These are phyloP conservation scores for Aphelenchoides besseyi DNA, from an alignment of 1,140 invertebrate genomes.

Conservation along the genomic window DNA sequence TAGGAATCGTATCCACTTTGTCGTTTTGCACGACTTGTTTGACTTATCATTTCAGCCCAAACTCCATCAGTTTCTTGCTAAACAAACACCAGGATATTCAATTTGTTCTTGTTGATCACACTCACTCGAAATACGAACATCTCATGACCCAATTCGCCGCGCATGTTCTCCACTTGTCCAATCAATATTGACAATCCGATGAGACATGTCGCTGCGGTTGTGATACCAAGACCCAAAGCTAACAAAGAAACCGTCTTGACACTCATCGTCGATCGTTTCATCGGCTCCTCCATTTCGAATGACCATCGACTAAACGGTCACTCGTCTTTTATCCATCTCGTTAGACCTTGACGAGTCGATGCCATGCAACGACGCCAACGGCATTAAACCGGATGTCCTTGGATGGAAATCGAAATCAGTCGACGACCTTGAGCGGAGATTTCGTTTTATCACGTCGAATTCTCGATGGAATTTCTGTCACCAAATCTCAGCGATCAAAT, in stretches of 20 bases:
- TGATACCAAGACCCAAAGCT: not conserved
- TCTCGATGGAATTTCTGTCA: no score
- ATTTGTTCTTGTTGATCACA: not conserved
- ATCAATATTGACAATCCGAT: constrained; percentile 14
- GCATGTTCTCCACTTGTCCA: constrained; percentile 17
- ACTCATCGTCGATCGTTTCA: not conserved
- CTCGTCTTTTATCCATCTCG: not conserved
- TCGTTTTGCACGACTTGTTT: constrained; percentile 16
- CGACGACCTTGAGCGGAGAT: not conserved
- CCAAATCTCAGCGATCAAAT: no score
- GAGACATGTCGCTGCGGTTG: not conserved
- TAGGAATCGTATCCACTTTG: constrained; percentile 13
- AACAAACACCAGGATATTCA: not conserved
- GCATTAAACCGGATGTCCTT: not conserved
- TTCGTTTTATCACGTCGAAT: no score
- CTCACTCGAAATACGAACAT: constrained; percentile 26
- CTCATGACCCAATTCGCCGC: constrained; percentile 16
- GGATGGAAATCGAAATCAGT: not conserved
- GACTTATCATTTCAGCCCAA: not conserved
- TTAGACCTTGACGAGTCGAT: not conserved
- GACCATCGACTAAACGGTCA: not conserved
- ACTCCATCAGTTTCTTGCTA: constrained; percentile 14
- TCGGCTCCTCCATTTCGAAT: constrained; percentile 17
- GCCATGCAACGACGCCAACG: not conserved
- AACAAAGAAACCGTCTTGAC: constrained; percentile 5